Base-by-base conservation (phyloP, 2,113 vertebrate genomes). In the Heptranchias perlo region DNA sequence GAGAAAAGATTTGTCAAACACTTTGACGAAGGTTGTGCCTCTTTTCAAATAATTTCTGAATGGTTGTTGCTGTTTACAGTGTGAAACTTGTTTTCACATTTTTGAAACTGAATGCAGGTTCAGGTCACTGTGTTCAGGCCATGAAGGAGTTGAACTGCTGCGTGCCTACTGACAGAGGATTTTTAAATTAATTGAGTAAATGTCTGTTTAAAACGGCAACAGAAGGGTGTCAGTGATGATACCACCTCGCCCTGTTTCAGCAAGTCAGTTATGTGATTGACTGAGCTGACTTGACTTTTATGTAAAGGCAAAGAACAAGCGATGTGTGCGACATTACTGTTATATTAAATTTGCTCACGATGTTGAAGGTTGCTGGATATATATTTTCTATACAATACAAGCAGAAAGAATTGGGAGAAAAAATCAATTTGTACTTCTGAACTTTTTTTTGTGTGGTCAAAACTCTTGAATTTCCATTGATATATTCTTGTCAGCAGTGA, bases 401-500 rank as follows among this genome's bases (percentile, higher is more conserved):
- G 28, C 52, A 58, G 52, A 91, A 69, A 95, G 65, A 73, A 35
- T 31, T 44, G 18, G 28, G 31, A 6, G 54, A 94, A 95, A 44
- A 95, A 23, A 52, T 52, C 39, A 87, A 58, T 58, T 31, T 95
- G 92, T 94, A 52, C 47, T 95, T 64, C 52, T 91, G 61, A 93
- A 62, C 25, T 95, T 69, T 31, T 69, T 95, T 94, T 94, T 10
- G n/a, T 69, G 7, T 35, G 65, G 44, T 35, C 47, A 69, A 69
- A 95, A 73, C 0, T 49, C 18, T 94, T 95, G 44, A 52, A 52
- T 69, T 95, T 95, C 65, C 47, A 69, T 73, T 69, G 87, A 58
- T 91, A 87, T 64, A 96, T 96, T 89, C 96, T 96, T 97, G 96
- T 96, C 97, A 97, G 96, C 96, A 96, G 96, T 96, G 69, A 97